These are phyloP conservation scores for Reticulitermes lucifugus DNA, from an alignment of 2,888 invertebrate species.

Conservation along the genomic window DNA sequence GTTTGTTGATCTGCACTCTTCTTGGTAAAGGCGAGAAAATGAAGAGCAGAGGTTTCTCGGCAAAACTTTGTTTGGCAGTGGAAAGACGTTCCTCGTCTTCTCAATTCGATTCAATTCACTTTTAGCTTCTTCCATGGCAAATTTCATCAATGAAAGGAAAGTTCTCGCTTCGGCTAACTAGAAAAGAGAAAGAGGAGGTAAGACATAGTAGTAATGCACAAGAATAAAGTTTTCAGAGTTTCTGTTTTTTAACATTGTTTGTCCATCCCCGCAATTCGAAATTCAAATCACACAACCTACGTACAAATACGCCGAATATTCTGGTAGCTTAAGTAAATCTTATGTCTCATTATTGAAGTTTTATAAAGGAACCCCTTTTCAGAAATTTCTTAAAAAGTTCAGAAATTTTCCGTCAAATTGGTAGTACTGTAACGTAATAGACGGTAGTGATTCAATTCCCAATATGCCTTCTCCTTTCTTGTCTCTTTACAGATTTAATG, in stretches of 20 bases:
- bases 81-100: neutral
- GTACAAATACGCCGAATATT: neutral
- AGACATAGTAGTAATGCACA: neutral
- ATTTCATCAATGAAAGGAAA: constrained; percentile 41
- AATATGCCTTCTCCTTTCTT: no score
- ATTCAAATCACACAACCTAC: constrained; percentile 20
- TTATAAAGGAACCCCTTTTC: neutral
- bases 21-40: neutral
- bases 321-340: neutral
- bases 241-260: constrained; percentile 13
- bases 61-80: constrained; percentile 8
- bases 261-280: neutral
- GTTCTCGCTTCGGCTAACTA: constrained; percentile 35
- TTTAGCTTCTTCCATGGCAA: constrained; percentile 33
- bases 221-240: neutral
- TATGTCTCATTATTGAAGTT: neutral
- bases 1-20: neutral
- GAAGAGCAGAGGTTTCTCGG: neutral
- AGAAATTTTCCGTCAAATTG: neutral
- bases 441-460: neutral
- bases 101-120: constrained; percentile 39
- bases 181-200: neutral
- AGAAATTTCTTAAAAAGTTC: neutral
- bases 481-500: no score
- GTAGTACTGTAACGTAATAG: neutral